A percentile compares a stretch with the other conserved stretches of the same genome.
These are phyloP conservation scores for Lates calcarifer DNA, from an alignment of 2,113 vertebrate species.

Conservation along the genomic window DNA sequence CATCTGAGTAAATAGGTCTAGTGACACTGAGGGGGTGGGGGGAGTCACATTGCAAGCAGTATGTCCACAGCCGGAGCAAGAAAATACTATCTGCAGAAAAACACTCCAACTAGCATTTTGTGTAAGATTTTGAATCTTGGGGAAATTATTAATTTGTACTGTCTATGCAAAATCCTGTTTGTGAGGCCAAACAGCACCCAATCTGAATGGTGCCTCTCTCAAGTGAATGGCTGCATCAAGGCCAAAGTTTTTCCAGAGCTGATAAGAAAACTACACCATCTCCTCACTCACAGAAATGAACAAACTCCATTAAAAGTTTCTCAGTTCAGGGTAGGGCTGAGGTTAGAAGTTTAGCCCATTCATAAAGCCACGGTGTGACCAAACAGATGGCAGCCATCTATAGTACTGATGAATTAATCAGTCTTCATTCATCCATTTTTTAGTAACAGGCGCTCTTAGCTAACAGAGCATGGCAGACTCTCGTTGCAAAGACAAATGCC, in stretches of 20 bases:
- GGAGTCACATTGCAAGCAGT: conserved; percentile 29
- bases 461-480: conserved; percentile 54
- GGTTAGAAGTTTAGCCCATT: conserved; percentile 34
- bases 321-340: conserved; percentile 8
- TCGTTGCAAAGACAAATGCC: conserved; percentile 46
- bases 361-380: conserved; percentile 46
- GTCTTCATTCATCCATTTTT: conserved; percentile 83
- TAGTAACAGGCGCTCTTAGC: conserved; percentile 62
- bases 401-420: conserved; percentile 84
- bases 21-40: conserved; percentile 3
- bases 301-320: conserved; percentile 6
- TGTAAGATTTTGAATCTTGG: conserved; percentile 16
- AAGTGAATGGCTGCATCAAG: neutral
- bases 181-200: neutral
- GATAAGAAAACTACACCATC: conserved; percentile 3
- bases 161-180: neutral
- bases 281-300: neutral
- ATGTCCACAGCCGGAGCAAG: neutral
- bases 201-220: neutral
- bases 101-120: conserved; percentile 20
- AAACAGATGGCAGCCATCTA: conserved; percentile 71
- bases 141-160: neutral
- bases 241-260: conserved; percentile 8
- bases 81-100: conserved; percentile 36
- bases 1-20: conserved; percentile 56